Conservation (phyloP, 2,888 invertebrate genomes). For the Meghimatium bilineatum region DNA sequence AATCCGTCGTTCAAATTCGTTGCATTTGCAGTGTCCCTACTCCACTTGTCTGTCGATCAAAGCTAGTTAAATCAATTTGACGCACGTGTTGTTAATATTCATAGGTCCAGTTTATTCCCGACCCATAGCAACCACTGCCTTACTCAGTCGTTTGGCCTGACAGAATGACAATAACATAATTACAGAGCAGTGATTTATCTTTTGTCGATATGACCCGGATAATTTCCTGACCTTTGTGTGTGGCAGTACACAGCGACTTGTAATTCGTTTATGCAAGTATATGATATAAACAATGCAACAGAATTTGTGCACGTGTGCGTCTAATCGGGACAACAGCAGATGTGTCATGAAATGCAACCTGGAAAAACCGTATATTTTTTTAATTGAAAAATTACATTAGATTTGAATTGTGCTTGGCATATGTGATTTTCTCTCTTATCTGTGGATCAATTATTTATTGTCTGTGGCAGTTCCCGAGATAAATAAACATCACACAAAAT, state of each 20-base stretch:
- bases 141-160: not conserved
- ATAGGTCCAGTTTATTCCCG: not conserved
- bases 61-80: not conserved
- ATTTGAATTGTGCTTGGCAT: too few relatives aligned
- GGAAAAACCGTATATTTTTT: not conserved
- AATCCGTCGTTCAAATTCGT: not conserved
- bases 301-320: not conserved
- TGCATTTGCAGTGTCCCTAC: not conserved
- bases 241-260: not conserved
- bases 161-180: conserved; percentile 27
- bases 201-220: not conserved
- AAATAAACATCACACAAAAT: too few relatives aligned
- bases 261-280: conserved; percentile 3
- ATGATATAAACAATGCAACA: not conserved
- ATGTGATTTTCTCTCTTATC: not conserved
- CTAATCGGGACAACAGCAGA: not conserved
- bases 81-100: not conserved
- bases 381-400: too few relatives aligned
- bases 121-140: not conserved
- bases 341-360: conserved; percentile 12
- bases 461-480: too few relatives aligned
- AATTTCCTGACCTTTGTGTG: not conserved
- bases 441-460: too few relatives aligned
- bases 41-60: not conserved
- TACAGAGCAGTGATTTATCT: conserved; percentile 16